Base-by-base conservation (phyloP, 1,140 invertebrate genomes). In the Geopemphigus sp. region DNA sequence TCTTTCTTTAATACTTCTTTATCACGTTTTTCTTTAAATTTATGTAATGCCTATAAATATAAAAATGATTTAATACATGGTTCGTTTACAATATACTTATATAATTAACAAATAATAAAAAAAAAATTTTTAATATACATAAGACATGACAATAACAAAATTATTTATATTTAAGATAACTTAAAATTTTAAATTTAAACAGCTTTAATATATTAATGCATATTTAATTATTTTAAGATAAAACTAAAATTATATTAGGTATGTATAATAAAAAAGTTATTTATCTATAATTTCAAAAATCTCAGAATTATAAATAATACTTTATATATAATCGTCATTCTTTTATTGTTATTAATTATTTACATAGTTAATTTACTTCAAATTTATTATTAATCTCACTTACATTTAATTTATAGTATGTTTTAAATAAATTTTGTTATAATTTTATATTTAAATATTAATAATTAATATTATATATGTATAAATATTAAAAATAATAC, bases 61-160 rank as follows among this genome's bases (percentile, higher is more conserved):
- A 32, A 80, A 24, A 14, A 57, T 72, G 12, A 8, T 39, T 29
- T 12, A 17, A 47, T 45, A 61, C 61, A 63, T n/a, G n/a, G 22
- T 76, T 81, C 81, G 70, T 82, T 26, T 39, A 4, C 32, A 39
- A 39, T 39, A 39, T 39, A 29, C 15, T 22, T 80, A 80, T 57
- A 83, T n/a, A 19, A 6, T 19, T 54, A 54, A 19, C 19, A 54
- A n/a, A 2, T 54, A 5, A 3, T 54, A 19, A 5, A 19, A 54
- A 39, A 54, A 3, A 17, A 17, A 54, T 54, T 54, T 19, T 54
- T 54, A 54, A 54, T 19, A 54, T 19, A 63, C 6, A 10, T 11
- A 32, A 2, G 10, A 64, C n/a, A 64, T n/a, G 39, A 3, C 6
- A 32, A 66, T 66, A 15, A 14, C 12, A 14, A 22, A 66, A 3